Base-by-base conservation (phyloP, 2,113 vertebrate species). In the Oncorhynchus keta region DNA sequence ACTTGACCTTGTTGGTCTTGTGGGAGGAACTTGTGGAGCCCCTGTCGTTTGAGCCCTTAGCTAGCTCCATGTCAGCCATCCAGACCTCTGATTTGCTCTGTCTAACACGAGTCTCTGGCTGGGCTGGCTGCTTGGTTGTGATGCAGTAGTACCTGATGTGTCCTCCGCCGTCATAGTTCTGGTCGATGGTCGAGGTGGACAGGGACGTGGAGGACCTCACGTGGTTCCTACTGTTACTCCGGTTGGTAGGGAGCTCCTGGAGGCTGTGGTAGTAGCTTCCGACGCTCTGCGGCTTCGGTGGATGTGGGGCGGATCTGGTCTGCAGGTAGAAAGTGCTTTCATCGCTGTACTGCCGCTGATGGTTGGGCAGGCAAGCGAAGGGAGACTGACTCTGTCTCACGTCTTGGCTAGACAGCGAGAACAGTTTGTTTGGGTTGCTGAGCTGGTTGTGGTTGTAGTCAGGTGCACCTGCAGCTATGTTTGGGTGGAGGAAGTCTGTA, bases 381-480 rank as follows among this genome's bases (percentile, higher is more conserved):
- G 78, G 4, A 0, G 92, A 77, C n/a, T 93, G 94, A 2, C 74
- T 84, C 81, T 88, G 92, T 16, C 91, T 84, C 61, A 96, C 75
- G 0, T 99, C 96, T 0, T 78, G 93, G 88, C 94, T 96, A 78
- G 96, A 96, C 67, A 93, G 81, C 3, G 96, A 98, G 80, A 94
- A 95, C 5, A 93, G 91, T 79, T 91, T 93, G 83, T 79, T 88
- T 0, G 86, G 84, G 74, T 86, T 84, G 74, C 74, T 75, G 49
- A 89, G 82, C 68, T 84, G 81, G 16, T 82, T 91, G 71, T 83
- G 83, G 20, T 55, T 87, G 70, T 87, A 81, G 72, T 88, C 88
- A 62, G 59, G 20, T 62, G 59, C 51, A n/a, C 89, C 86, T 64
- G 88, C 83, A 13, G 85, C 3, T 0, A 20, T 68, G 72, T 35